Evolutionary conservation across 2,113 vertebrate species (phyloP), one percentile per base, ranked within the genome.

Genomic region (Ictalurus furcatus): DNA sequence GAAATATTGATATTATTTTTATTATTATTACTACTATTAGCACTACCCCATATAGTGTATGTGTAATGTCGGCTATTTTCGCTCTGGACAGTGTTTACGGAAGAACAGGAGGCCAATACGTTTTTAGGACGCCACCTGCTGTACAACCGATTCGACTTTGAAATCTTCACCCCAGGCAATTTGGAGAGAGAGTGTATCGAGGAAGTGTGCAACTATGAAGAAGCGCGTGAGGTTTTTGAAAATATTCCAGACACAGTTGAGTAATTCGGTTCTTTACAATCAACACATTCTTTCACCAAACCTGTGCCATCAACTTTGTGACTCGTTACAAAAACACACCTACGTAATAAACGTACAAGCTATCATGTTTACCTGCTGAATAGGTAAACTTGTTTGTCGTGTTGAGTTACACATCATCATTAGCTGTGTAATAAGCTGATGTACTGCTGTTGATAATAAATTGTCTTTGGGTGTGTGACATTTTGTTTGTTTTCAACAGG

Each of bases 121-220:
- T 98, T 99, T 94, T 94, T 98, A 82, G 95, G 95, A 91, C 97
- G 98, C 71, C 97, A 91, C 71, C 96, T 99, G 90, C 94, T 98
- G 65, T 95, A 96, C 90, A 99, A 99, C 90, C 97, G 96, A 88
- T 98, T 99, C 92, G 98, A 99, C 91, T 96, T 98, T 93, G 98
- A 99, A 94, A 94, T 97, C 37, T 97, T 99, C 90, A 96, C 96
- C 16, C 95, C 92, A 0, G 97, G 97, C 16, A 95, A 99, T 92
- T 92, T 99, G 90, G 98, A 99, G 87, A 96, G 98, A 88, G 98
- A 99, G 89, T 99, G 98, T 91, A 25, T n/a, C 1, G 98, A 99
- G 93, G 98, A 99, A 85, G 44, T 96, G 6, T 99, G 98, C 91
- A 98, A 93, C 92, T 99, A 97, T 19, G 98, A 99, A 91, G 98